These are phyloP conservation scores for Trachops cirrhosus DNA, from an alignment of 2,797 vertebrate species.

Conservation along the genomic window DNA sequence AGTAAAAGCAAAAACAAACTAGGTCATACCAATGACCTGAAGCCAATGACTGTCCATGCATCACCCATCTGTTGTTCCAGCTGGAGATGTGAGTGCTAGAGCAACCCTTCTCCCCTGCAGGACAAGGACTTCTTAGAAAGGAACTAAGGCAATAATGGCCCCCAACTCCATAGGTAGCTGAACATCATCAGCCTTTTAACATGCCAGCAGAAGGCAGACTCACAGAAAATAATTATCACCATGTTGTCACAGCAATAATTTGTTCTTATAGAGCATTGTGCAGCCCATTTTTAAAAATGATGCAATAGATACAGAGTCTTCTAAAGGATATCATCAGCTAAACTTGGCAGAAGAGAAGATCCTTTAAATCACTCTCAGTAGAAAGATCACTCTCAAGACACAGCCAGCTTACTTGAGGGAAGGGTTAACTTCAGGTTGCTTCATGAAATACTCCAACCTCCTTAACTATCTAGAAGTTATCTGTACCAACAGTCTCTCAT, in stretches of 20 bases:
- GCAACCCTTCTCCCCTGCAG: neutral
- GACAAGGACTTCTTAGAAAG: neutral
- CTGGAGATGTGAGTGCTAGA: neutral
- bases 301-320: conserved; percentile 46
- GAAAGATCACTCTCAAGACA: neutral
- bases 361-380: neutral
- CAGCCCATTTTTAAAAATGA: conserved; percentile 31
- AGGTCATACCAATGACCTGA: neutral
- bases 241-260: conserved; percentile 52
- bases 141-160: neutral
- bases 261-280: conserved; percentile 55
- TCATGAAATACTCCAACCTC: conserved; percentile 55
- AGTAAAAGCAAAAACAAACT: conserved; percentile 38
- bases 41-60: neutral
- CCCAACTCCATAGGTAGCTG: neutral
- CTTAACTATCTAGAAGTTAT: conserved; percentile 51
- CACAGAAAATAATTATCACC: conserved; percentile 33
- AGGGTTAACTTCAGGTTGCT: conserved; percentile 67
- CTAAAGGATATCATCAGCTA: conserved; percentile 29
- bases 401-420: conserved; percentile 42
- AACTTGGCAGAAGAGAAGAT: conserved; percentile 19
- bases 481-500: conserved; percentile 34
- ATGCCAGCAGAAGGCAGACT: conserved; percentile 45
- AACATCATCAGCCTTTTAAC: neutral
- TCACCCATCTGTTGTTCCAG: neutral